A percentile compares a stretch with the other conserved stretches of the same genome.
phyloP scores from a whole-genome alignment of 1,140 invertebrate species.

The Rhyzopertha dominica region DNA sequence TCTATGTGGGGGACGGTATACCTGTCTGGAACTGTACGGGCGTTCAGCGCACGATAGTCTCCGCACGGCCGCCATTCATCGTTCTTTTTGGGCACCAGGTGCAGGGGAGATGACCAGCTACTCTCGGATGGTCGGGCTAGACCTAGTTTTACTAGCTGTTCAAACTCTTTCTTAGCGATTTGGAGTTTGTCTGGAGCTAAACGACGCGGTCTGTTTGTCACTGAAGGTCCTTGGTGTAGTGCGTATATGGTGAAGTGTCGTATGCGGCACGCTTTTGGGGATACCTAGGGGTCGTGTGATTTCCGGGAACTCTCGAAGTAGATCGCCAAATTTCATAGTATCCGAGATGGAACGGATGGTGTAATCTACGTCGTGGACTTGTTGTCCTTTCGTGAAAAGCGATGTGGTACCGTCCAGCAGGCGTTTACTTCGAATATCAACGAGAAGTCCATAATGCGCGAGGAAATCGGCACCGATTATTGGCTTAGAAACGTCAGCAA shows the following conservation, averaged over 20 bases:
- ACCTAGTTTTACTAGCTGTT: constrained; percentile 26
- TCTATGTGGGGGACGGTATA: constrained; percentile 36
- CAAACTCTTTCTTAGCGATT: constrained; percentile 32
- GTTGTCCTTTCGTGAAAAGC: too few relatives aligned
- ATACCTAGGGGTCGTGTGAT: too few relatives aligned
- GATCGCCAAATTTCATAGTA: too few relatives aligned
- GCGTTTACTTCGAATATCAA: too few relatives aligned
- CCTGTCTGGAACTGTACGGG: constrained; percentile 41
- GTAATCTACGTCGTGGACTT: too few relatives aligned
- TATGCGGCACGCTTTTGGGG: too few relatives aligned
- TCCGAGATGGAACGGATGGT: too few relatives aligned
- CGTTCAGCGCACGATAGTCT: constrained; percentile 49
- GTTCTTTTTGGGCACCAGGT: constrained; percentile 45
- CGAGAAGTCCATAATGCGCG: too few relatives aligned
- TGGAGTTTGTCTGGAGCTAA: constrained; percentile 32
- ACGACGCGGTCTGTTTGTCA: constrained; percentile 28
- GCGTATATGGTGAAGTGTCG: constrained; percentile 17
- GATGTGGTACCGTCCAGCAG: too few relatives aligned
- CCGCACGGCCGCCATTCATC: constrained; percentile 45
- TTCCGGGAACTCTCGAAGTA: too few relatives aligned
- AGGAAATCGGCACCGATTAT: too few relatives aligned
- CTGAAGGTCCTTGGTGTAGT: constrained; percentile 36
- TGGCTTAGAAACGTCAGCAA: too few relatives aligned
- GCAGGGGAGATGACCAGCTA: constrained; percentile 46
- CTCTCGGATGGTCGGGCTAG: constrained; percentile 28